Base-by-base conservation (phyloP, 2,113 vertebrate genomes). In the Xenus cinereus region DNA sequence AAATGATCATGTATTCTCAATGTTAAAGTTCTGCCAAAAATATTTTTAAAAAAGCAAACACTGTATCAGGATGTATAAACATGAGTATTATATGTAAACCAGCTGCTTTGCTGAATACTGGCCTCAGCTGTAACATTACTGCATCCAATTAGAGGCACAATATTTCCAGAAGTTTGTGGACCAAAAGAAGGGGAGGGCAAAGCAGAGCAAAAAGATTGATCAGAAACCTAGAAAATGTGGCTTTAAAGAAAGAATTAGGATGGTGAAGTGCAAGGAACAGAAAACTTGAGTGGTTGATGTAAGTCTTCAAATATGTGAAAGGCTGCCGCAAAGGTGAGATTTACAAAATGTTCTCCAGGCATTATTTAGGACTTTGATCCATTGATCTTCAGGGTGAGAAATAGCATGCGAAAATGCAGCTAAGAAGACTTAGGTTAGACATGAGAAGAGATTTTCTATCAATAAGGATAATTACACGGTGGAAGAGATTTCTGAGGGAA, bases 41-140 rank as follows among this genome's bases (percentile, higher is more conserved):
- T 92, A 94, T 60, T 95, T 97, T 92, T 53, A 2, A 87, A 91
- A 95, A 95, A 95, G 51, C 56, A 89, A 94, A 92, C 89, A 91
- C 77, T 84, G 35, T 95, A 87, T 89, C 69, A 76, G 66, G 89
- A 89, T 94, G 89, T 95, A 92, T 94, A 96, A 96, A 95, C 93
- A 92, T 39, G 69, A 91, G 64, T 92, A 75, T 91, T 96, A 89
- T 95, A 95, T 94, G 91, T 82, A 92, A 97, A 94, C 92, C 94
- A 97, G 76, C 84, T 96, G 94, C 89, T 94, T 69, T 92, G 76
- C 73, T 87, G 73, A 84, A 91, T 48, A 48, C 73, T 60, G 77
- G 80, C 56, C 66, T 93, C 84, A 94, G 80, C 80, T 95, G 94
- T 74, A 94, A 66, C 66, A 45, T 86, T 92, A 89, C 84, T 96